Evolutionary conservation across 1,140 invertebrate species (phyloP), one percentile per base, ranked within the genome.

Genomic region (Drosophila grimshawi): DNA sequence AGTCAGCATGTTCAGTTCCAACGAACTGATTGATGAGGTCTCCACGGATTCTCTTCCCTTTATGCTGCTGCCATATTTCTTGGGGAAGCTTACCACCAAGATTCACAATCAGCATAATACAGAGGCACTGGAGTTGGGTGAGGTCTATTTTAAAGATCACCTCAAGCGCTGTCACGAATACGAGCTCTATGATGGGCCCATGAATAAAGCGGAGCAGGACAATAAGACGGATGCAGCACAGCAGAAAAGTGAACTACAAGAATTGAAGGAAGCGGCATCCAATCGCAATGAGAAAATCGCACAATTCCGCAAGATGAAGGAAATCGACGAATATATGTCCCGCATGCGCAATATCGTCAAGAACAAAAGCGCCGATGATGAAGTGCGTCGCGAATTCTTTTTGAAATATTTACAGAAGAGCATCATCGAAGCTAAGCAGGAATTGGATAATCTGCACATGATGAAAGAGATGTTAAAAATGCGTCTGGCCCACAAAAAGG

Each of bases 11-110:
- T 99, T 98, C 82, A 98, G 97, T 92, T 92, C 92, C 35, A 99
- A 99, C 93, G 98, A 99, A 94, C 94, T 93, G 30, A 94, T 97
- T 46, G 97, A 98, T 57, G 98, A 99, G 93, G 91, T 99, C 7
- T 93, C 97, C 0, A 97, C 97, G 8, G 95, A 96, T 73, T 95
- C 97, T 83, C 91, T 99, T 2, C 97, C 97, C 86, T 97, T 97
- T 81, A 94, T 98, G 52, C 92, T 98, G 1, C 86, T 98, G 10
- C 97, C 97, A 0, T 97, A 95, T 19, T 92, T 97, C n/a, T 93
- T 98, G 7, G 97, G 97, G 0, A 95, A 94, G 8, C 93, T 98
- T 0, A 94, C 94, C 7, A 65, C 81, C 4, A 90, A 91, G 39
- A 76, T 90, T 3, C 93, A 96, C 57, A 96, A 96, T 93, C 92